Percentiles rank a stretch among this genome's conserved stretches.
These are phyloP conservation scores for Pelobates cultripes DNA, from an alignment of 2,797 vertebrate genomes.

Conservation along the genomic window DNA sequence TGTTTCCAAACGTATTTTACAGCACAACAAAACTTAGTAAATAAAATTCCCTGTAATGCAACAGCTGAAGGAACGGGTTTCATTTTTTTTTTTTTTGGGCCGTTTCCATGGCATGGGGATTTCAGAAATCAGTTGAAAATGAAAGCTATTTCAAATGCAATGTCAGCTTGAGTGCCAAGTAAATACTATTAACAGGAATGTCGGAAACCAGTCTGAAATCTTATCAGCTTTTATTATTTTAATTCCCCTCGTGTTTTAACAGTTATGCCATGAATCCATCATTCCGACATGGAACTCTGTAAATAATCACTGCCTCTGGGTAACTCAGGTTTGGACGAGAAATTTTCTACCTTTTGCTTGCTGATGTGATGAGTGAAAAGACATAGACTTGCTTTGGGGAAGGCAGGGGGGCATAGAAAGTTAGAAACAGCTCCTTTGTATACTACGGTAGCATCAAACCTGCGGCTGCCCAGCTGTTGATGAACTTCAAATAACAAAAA, in stretches of 20 bases:
- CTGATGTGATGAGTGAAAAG: slow-evolving; percentile 14
- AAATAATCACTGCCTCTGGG: slow-evolving; percentile 35
- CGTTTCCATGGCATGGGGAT: slow-evolving; percentile 17
- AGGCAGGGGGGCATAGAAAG: background rate
- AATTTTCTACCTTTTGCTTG: slow-evolving; percentile 10
- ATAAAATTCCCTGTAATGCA: slow-evolving; percentile 12
- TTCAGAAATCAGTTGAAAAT: slow-evolving; percentile 29
- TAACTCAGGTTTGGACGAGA: slow-evolving; percentile 25
- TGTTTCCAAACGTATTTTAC: slow-evolving; percentile 11
- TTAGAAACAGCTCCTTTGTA: background rate
- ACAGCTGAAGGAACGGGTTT: background rate
- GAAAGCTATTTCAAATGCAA: slow-evolving; percentile 19
- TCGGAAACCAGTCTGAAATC: slow-evolving; percentile 16
- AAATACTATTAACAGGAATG: slow-evolving; percentile 41
- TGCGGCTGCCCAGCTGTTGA: background rate
- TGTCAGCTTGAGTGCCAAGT: slow-evolving; percentile 15
- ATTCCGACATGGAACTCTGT: slow-evolving; percentile 16
- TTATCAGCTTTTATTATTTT: slow-evolving; percentile 40
- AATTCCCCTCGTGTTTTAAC: slow-evolving; percentile 43
- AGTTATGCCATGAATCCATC: slow-evolving; percentile 38
- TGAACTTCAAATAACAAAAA: background rate
- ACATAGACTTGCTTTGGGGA: background rate
- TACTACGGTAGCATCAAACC: background rate
- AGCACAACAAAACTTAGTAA: slow-evolving; percentile 3
- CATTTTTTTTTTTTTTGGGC: background rate